Evolutionary conservation across 2,888 invertebrate species (phyloP), one percentile per base, ranked within the genome.

Genomic region (Epistrophe eligans): DNA sequence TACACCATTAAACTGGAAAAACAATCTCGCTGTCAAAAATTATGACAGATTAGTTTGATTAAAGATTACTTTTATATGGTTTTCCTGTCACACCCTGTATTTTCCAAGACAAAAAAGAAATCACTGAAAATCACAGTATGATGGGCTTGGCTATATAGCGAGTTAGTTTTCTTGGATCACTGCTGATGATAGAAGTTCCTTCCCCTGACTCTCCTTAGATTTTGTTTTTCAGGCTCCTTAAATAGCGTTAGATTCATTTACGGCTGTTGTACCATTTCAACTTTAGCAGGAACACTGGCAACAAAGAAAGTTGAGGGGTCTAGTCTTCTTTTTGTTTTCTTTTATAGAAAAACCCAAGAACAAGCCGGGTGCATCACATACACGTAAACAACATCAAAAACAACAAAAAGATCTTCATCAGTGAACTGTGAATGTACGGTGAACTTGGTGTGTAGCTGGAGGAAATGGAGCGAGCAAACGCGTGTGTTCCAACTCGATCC

Each of bases 241-340:
- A 80, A 76, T 66, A 71, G 62, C 70, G 66, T 64, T 60, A 19
- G 71, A 19, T 76, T 19, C 48, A 76, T 38, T 50, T 43, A 67
- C 35, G 43, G 52, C 35, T 38, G 62, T 43, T 28, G 40, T 19
- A 55, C 15, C 35, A 43, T 35, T 50, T 50, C 19, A 15, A 67
- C 71, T 17, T 55, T 28, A 73, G 32, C 52, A 74, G 80, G 43
- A 76, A 67, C n/a, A n/a, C n/a, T 19, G 82, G 62, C 77, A 82
- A 85, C 84, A 85, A 85, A 85, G 84, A 77, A 77, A 81, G 58
- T 76, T 81, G 67, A 84, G 76, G 66, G 66, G 77, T 19, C 58
- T 43, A 28, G 11, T 38, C 0, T 43, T 45, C 38, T 35, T 57
- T 74, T 55, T 17, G n/a, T 15, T 60, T 35, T 17, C 8, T 19